Base-by-base conservation (phyloP, 2,797 vertebrate genomes). In the Loris lydekkerianus region DNA sequence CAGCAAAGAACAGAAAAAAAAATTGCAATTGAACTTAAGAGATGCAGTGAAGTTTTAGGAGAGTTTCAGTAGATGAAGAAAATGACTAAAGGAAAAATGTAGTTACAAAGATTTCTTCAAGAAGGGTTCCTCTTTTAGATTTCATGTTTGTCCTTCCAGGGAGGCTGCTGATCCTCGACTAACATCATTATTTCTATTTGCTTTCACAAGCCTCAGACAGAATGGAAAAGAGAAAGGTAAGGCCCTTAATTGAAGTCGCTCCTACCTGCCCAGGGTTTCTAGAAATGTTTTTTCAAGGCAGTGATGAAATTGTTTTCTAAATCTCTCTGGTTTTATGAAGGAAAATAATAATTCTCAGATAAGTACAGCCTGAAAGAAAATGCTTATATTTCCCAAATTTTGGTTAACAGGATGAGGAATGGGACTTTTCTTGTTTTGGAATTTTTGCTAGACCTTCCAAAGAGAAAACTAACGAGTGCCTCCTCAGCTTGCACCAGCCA, bases 401-500 rank as follows among this genome's bases (percentile, higher is more conserved):
- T 86, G 29, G 37, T 75, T 86, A 91, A 49, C 18, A 95, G 43
- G 83, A 53, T 53, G 49, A 34, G 75, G 27, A 91, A 65, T 73
- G 5, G 86, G 61, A 43, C 17, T 84, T 91, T 58, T 53, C 27
- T 78, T 86, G 1, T 83, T 95, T 80, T 72, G 34, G 9, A 77
- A 91, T 49, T 87, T 94, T 95, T 94, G 53, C 37, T 87, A 77
- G 87, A 93, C 85, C 25, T 73, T 29, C 3, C 27, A 83, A 92
- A 56, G 21, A 43, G 82, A 88, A 94, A 89, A 83, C 23, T 49
- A 67, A 77, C 8, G 34, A 92, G 23, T 75, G 9, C 21, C 15
- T 77, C 34, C 17, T 31, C 25, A 60, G 93, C 93, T 9, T 91
- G 58, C 18, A 78, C 84, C 1, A 86, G 27, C 25, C 20, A 49